phyloP scores from a whole-genome alignment of 2,888 invertebrate genomes.

The Noctua janthina region DNA sequence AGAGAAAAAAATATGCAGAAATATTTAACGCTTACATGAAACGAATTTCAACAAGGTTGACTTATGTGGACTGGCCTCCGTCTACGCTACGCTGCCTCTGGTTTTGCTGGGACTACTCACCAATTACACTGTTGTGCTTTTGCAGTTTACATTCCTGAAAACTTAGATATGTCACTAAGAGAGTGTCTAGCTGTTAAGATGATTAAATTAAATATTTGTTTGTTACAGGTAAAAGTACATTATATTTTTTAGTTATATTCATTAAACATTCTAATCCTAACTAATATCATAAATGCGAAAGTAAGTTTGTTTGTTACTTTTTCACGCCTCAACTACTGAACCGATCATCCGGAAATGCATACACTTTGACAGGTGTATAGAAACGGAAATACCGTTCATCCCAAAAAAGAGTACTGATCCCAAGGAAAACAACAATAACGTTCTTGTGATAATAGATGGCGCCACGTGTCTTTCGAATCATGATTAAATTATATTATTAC shows the following conservation, averaged over 20 bases:
- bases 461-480: no score
- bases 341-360: no score
- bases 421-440: no score
- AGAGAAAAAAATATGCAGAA: conserved; percentile 11
- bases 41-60: conserved; percentile 13
- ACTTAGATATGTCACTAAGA: background rate
- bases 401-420: no score
- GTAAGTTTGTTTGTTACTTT: no score
- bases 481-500: no score
- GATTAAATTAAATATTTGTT: background rate
- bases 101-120: conserved; percentile 13
- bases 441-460: no score
- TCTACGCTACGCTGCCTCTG: conserved; percentile 10
- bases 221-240: background rate
- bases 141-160: conserved; percentile 14
- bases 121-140: conserved; percentile 12
- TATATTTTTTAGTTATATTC: background rate
- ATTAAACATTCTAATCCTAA: no score
- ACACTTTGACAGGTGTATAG: no score
- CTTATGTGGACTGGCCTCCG: conserved; percentile 1
- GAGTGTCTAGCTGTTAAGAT: background rate
- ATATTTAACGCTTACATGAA: conserved; percentile 22
- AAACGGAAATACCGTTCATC: no score
- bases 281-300: no score
- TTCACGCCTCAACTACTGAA: no score